Conservation (phyloP, 2,113 vertebrate species). For the Oxyura jamaicensis region DNA sequence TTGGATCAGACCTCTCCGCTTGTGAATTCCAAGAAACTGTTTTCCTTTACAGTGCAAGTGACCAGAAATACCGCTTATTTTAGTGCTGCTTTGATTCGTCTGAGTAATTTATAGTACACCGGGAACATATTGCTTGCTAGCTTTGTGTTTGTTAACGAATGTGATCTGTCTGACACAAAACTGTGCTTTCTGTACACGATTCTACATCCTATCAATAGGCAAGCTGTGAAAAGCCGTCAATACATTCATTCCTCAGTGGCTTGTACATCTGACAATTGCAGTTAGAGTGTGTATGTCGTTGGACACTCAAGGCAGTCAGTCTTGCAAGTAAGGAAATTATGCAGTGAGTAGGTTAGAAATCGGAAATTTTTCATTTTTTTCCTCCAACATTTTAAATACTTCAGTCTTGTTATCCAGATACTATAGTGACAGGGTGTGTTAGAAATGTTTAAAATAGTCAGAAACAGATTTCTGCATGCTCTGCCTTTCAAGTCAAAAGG, state of each 20-base stretch:
- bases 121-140: neutral
- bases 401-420: neutral
- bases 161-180: neutral
- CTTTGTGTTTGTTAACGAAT: neutral
- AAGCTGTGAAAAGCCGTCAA: neutral
- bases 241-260: neutral
- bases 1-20: neutral
- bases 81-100: constrained; percentile 32
- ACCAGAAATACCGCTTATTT: constrained; percentile 42
- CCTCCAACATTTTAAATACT: neutral
- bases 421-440: neutral
- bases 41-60: constrained; percentile 26
- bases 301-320: neutral
- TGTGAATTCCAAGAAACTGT: constrained; percentile 22
- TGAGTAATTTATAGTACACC: constrained; percentile 31
- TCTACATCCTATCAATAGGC: neutral
- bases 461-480: neutral
- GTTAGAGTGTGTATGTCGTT: neutral
- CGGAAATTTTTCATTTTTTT: neutral
- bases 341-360: neutral
- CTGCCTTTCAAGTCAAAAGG: neutral
- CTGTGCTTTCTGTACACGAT: neutral
- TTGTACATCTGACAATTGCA: neutral
- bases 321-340: neutral
- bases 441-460: constrained; percentile 18